phyloP scores from a whole-genome alignment of 2,113 vertebrate species.

The Myanophis thanlyinensis region DNA sequence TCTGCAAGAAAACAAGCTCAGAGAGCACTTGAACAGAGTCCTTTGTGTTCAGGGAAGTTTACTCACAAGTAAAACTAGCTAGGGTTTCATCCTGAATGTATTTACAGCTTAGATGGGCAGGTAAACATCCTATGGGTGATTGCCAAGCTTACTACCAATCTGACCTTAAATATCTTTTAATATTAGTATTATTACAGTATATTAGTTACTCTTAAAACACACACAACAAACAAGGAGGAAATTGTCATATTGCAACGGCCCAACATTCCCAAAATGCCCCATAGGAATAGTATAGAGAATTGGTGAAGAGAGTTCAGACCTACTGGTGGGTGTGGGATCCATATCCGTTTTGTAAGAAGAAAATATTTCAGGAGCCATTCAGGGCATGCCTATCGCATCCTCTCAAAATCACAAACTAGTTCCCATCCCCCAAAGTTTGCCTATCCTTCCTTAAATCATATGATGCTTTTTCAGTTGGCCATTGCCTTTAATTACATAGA shows the following conservation, averaged over 20 bases:
- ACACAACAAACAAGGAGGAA: too few relatives aligned
- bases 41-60: neutral
- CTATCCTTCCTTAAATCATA: neutral
- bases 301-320: neutral
- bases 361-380: neutral
- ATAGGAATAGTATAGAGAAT: neutral
- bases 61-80: neutral
- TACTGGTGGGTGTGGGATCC: neutral
- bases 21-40: neutral
- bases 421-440: neutral
- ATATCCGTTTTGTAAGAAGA: neutral
- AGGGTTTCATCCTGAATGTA: neutral
- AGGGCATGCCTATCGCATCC: neutral
- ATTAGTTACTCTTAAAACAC: too few relatives aligned
- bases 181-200: too few relatives aligned
- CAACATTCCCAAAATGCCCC: neutral
- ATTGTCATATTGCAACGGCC: too few relatives aligned
- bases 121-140: neutral
- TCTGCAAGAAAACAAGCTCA: neutral
- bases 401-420: neutral
- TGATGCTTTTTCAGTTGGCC: neutral
- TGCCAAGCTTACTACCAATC: neutral
- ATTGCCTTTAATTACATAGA: neutral
- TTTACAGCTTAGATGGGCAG: neutral
- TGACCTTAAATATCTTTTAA: too few relatives aligned